Base-by-base conservation (phyloP, 2,888 invertebrate species). In the Portevinia maculata region DNA sequence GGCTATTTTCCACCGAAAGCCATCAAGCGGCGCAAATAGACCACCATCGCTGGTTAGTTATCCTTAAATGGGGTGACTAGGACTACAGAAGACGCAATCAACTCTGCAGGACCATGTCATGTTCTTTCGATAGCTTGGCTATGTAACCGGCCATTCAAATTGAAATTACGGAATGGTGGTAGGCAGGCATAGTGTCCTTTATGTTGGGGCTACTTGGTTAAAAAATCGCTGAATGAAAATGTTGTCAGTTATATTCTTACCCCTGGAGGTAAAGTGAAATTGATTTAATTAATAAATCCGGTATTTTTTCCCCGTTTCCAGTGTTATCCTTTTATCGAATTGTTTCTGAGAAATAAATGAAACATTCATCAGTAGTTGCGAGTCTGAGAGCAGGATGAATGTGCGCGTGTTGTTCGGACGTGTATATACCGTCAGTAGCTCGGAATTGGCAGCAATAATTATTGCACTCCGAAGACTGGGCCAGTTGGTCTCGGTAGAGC, bases 1-100 rank as follows among this genome's bases (percentile, higher is more conserved):
- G 81, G 81, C 64, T 81, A 76, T 81, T 81, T 76, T 70, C 57
- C 81, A 65, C 52, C 64, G 76, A 81, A 81, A 70, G 70, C 81
- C 75, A 75, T 59, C 57, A 39, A 75, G 44, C 55, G 41, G 19
- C 17, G 62, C 64, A 75, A 64, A 75, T 76, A 57, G 52, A 76
- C 75, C 64, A 81, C 64, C 76, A 52, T 70, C 52, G 50, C 46
- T 81, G 81, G 81, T 76, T 70, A 76, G 81, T 81, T 76, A 81
- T 81, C 81, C 64, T 70, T 60, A 60, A 65, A 76, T 70, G 64
- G 81, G 70, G 76, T 65, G 76, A 70, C 50, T 52, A 46, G 59
- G 76, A 70, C 50, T 52, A 46, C 57, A 55, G 52, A 30, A 64
- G 64, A 81, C 59, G 76, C 76, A 76, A 70, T 81, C 81, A 76